Percentiles rank a stretch among this genome's conserved stretches.
Evolutionary conservation across 2,113 vertebrate species (phyloP).

Genomic region (Osmerus mordax): DNA sequence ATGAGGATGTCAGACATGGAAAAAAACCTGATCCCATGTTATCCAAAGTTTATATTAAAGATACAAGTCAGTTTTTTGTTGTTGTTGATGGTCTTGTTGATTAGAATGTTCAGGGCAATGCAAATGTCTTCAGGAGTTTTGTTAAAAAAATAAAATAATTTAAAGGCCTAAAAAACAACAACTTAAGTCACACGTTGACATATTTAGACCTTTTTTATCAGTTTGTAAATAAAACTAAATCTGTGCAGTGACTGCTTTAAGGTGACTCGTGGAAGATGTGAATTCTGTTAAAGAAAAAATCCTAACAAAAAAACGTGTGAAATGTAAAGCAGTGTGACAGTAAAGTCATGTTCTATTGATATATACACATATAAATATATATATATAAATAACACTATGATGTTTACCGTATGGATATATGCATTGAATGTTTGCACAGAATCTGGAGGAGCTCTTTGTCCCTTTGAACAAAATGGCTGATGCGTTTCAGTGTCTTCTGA

Average conservation of each 20-base stretch:
- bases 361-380: conserved; percentile 50
- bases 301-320: conserved; percentile 23
- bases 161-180: conserved; percentile 14
- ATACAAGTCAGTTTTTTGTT: conserved; percentile 38
- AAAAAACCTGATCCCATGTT: conserved; percentile 48
- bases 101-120: conserved; percentile 20
- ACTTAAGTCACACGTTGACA: conserved; percentile 55
- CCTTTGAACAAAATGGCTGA: conserved; percentile 58
- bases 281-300: conserved; percentile 44
- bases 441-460: conserved; percentile 41
- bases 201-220: conserved; percentile 58
- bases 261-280: conserved; percentile 64
- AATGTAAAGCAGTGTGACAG: conserved; percentile 64
- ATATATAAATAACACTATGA: conserved; percentile 47
- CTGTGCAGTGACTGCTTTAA: conserved; percentile 62
- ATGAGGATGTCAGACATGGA: conserved; percentile 42
- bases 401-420: conserved; percentile 73
- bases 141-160: too few species aligned
- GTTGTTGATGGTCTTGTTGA: conserved; percentile 23
- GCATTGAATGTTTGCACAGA: conserved; percentile 74
- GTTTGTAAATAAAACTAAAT: conserved; percentile 70
- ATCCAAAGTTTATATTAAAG: conserved; percentile 60
- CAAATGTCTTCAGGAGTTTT: conserved; percentile 13
- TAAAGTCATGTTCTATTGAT: conserved; percentile 66
- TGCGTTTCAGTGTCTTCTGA: conserved; percentile 37